These are phyloP conservation scores for Bilobella aurantiaca DNA, from an alignment of 1,140 invertebrate species.

Conservation along the genomic window DNA sequence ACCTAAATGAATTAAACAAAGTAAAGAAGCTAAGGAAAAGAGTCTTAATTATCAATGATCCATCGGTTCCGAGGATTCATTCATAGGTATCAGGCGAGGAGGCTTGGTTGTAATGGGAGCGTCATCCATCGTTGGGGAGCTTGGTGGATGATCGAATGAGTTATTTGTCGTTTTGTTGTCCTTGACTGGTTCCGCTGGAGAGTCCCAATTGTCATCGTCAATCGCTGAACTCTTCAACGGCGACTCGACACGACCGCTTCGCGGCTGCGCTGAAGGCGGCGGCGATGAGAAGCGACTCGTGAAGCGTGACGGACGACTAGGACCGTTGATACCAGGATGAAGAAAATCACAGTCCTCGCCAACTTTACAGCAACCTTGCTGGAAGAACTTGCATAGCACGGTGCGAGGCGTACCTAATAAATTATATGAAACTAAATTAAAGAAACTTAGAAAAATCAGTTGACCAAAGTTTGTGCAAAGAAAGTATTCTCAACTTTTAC, in stretches of 20 bases:
- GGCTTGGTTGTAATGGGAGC: not conserved
- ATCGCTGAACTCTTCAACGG: not conserved
- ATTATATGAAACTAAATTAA: not conserved
- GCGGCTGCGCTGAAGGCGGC: not conserved
- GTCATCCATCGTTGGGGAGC: not conserved
- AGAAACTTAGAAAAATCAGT: not conserved
- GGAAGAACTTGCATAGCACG: not conserved
- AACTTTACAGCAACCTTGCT: not conserved
- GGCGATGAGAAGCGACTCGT: not conserved
- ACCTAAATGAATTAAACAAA: not conserved
- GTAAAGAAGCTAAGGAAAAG: not conserved
- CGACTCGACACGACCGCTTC: not conserved
- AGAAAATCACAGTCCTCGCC: slow-evolving; percentile 1
- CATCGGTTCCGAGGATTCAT: not conserved
- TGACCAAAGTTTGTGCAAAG: not conserved
- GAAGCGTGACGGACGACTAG: not conserved
- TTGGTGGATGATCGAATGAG: not conserved
- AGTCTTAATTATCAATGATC: too few species aligned
- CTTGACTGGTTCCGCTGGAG: not conserved
- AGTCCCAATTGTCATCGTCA: slow-evolving; percentile 3
- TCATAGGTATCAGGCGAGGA: not conserved
- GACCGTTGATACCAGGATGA: not conserved
- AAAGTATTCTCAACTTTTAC: not conserved
- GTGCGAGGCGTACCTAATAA: not conserved
- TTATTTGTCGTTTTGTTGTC: not conserved